Evolutionary conservation across 1,140 invertebrate genomes (phyloP).

Genomic region (Popillia japonica): DNA sequence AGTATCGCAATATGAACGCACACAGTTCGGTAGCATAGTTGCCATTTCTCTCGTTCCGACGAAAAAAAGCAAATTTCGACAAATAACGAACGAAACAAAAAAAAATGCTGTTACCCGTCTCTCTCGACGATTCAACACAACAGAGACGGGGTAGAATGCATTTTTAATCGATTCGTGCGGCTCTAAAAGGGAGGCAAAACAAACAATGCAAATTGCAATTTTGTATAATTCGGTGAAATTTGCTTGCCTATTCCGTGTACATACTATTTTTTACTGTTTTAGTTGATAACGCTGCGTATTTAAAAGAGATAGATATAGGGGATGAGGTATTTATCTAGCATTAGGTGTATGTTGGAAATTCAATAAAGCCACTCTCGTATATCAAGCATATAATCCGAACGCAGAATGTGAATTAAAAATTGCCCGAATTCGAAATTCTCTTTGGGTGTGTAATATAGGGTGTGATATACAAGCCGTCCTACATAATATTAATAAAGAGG

Average conservation of each 20-base stretch:
- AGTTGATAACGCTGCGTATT: not conserved
- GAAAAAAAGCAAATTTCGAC: not conserved
- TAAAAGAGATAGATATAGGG: not conserved
- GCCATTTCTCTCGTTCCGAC: not conserved
- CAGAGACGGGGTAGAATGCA: not conserved
- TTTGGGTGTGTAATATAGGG: too few species aligned
- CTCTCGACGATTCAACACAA: not conserved
- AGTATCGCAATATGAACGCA: not conserved
- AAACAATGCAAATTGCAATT: not conserved
- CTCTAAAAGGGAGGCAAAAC: not conserved
- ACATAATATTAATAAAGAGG: too few species aligned
- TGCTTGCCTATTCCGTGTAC: not conserved
- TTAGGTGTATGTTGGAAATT: too few species aligned
- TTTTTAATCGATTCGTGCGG: not conserved
- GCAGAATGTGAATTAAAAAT: too few species aligned
- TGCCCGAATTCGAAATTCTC: too few species aligned
- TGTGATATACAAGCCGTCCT: too few species aligned
- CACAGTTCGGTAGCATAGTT: too few species aligned
- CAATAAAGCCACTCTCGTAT: too few species aligned
- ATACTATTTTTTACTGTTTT: conserved; percentile 7
- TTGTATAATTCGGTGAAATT: not conserved
- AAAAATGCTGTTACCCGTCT: not conserved
- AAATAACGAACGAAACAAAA: not conserved
- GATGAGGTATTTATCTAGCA: too few species aligned
- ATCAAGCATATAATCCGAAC: too few species aligned